phyloP scores from a whole-genome alignment of 2,888 invertebrate genomes.

The Prosapia bicincta region DNA sequence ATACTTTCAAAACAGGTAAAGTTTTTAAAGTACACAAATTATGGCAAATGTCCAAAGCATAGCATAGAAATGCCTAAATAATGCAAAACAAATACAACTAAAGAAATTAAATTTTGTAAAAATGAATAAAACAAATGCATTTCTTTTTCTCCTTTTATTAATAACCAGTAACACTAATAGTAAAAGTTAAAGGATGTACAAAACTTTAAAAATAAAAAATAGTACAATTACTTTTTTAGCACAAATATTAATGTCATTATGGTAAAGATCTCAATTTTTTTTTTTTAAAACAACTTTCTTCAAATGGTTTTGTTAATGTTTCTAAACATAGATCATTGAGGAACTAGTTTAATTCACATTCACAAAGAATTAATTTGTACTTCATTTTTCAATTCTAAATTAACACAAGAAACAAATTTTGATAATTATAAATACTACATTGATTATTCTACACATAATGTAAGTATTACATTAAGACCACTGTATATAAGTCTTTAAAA shows the following conservation, averaged over 20 bases:
- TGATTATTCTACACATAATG: background rate
- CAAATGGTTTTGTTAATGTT: background rate
- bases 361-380: background rate
- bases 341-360: background rate
- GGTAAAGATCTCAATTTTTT: background rate
- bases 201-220: constrained; percentile 2
- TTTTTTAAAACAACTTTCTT: too few species aligned
- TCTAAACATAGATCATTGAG: background rate
- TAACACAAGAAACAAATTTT: too few species aligned
- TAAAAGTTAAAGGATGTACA: background rate
- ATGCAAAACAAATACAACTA: too few species aligned
- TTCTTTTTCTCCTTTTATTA: background rate
- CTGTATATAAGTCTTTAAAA: background rate
- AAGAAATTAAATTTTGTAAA: too few species aligned
- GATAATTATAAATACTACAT: background rate
- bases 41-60: too few species aligned
- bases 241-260: background rate
- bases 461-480: background rate
- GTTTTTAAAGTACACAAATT: too few species aligned
- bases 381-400: background rate
- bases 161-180: background rate
- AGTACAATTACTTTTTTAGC: background rate
- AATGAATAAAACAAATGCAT: too few species aligned
- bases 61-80: too few species aligned
- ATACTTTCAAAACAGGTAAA: too few species aligned